Conservation (phyloP, 1,140 invertebrate genomes). For the Lepidostoma basale region DNA sequence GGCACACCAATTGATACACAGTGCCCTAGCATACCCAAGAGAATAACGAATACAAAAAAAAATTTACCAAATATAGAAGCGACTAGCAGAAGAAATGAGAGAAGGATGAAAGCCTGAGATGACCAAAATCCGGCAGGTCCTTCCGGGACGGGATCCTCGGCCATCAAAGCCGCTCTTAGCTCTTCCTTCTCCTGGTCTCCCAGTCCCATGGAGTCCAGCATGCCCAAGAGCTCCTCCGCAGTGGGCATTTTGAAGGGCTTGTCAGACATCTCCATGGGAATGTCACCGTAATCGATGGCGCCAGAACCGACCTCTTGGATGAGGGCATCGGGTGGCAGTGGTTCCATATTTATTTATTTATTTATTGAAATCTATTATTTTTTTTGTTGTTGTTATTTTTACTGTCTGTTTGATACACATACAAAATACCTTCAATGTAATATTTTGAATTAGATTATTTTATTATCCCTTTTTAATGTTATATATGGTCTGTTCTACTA, state of each 20-base stretch:
- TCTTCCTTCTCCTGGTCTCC: conserved; percentile 61
- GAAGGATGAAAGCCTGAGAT: conserved; percentile 47
- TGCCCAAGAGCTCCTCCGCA: conserved; percentile 61
- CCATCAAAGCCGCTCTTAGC: conserved; percentile 57
- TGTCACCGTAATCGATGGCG: conserved; percentile 49
- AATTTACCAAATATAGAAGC: conserved; percentile 50
- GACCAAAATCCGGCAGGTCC: background rate
- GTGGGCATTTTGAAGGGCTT: conserved; percentile 55
- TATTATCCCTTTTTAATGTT: too few species aligned
- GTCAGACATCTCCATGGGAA: conserved; percentile 17
- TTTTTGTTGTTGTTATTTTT: too few species aligned
- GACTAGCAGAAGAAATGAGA: conserved; percentile 48
- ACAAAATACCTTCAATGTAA: too few species aligned
- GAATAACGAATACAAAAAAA: background rate
- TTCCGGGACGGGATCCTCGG: conserved; percentile 46
- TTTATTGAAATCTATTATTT: too few species aligned
- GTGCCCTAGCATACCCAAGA: background rate
- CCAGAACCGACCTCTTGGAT: conserved; percentile 26
- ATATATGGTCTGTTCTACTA: too few species aligned
- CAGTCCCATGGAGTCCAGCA: conserved; percentile 62
- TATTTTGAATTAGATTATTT: too few species aligned
- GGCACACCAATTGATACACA: background rate
- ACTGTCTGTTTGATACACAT: too few species aligned
- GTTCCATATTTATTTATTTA: too few species aligned
- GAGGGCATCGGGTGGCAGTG: too few species aligned